A percentile compares a stretch with the other conserved stretches of the same genome.
Conservation (phyloP, 30 jellyfish, hydroid and myxozoan species). For the Turritopsis rubra region DNA sequence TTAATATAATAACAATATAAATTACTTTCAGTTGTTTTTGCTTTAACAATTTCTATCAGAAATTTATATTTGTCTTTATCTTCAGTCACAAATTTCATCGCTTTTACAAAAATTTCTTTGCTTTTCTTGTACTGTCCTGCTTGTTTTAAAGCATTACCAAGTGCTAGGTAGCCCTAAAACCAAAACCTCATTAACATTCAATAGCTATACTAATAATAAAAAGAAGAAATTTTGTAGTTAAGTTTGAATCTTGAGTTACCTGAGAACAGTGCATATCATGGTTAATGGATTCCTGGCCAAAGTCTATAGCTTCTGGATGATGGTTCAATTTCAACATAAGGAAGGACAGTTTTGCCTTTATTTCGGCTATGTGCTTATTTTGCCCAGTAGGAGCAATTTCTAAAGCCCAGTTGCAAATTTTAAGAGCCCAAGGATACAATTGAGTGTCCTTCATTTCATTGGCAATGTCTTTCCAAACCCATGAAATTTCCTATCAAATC, state of each 20-base stretch:
- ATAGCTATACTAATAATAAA: not conserved
- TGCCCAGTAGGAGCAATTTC: constrained; percentile 4
- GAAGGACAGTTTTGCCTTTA: not conserved
- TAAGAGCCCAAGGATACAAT: not conserved
- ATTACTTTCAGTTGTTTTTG: not conserved
- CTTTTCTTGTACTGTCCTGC: not conserved
- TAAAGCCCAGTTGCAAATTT: constrained; percentile 12
- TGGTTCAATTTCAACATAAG: not conserved
- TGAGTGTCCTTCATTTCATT: not conserved
- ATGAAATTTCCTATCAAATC: not conserved
- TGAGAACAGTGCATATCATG: not conserved
- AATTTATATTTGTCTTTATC: not conserved
- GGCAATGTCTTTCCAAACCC: not conserved
- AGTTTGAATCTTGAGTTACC: too few relatives aligned
- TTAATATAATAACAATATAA: too few relatives aligned
- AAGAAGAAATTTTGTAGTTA: too few relatives aligned
- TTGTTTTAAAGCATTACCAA: not conserved
- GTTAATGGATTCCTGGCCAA: not conserved
- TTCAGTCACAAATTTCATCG: not conserved
- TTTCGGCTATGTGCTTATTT: not conserved
- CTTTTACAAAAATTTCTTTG: not conserved
- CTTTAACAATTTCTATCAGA: not conserved
- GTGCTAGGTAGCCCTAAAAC: constrained; percentile 2
- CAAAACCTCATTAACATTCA: not conserved
- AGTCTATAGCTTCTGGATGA: not conserved